These are phyloP conservation scores for Patella depressa DNA, from an alignment of 2,888 invertebrate species.

Conservation along the genomic window DNA sequence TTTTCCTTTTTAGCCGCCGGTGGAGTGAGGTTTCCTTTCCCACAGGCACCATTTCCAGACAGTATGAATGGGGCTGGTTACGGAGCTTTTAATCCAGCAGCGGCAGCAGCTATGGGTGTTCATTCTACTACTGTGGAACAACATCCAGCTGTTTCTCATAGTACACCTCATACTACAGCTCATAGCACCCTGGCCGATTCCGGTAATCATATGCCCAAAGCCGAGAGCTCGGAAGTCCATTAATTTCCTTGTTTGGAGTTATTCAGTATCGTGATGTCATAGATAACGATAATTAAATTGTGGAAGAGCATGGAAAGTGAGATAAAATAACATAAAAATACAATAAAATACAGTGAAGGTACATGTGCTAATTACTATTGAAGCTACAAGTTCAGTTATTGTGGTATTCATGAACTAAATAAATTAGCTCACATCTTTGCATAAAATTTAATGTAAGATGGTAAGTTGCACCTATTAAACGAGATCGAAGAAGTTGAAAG, in stretches of 20 bases:
- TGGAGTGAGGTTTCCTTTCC: slow-evolving; percentile 47
- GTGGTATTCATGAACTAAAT: no score
- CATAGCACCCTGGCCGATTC: slow-evolving; percentile 62
- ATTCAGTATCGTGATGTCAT: slow-evolving; percentile 5
- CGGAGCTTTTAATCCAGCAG: slow-evolving; percentile 55
- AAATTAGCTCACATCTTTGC: no score
- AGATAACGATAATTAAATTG: neutral
- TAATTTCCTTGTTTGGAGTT: slow-evolving; percentile 16
- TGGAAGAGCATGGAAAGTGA: neutral
- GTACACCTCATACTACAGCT: slow-evolving; percentile 55
- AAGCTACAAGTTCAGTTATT: no score
- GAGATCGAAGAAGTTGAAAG: no score
- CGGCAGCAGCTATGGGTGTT: slow-evolving; percentile 58
- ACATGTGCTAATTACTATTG: no score
- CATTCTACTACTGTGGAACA: slow-evolving; percentile 64
- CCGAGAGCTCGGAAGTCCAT: slow-evolving; percentile 56
- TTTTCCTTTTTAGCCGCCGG: slow-evolving; percentile 28
- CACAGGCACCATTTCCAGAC: slow-evolving; percentile 52
- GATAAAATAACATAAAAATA: no score
- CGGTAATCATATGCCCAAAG: slow-evolving; percentile 58
- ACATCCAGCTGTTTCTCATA: slow-evolving; percentile 58
- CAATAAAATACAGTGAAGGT: no score
- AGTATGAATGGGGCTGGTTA: slow-evolving; percentile 63
- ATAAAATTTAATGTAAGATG: no score
- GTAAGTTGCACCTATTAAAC: no score